Evolutionary conservation across 1,140 invertebrate genomes (phyloP).

Genomic region (Cotesia typhae): DNA sequence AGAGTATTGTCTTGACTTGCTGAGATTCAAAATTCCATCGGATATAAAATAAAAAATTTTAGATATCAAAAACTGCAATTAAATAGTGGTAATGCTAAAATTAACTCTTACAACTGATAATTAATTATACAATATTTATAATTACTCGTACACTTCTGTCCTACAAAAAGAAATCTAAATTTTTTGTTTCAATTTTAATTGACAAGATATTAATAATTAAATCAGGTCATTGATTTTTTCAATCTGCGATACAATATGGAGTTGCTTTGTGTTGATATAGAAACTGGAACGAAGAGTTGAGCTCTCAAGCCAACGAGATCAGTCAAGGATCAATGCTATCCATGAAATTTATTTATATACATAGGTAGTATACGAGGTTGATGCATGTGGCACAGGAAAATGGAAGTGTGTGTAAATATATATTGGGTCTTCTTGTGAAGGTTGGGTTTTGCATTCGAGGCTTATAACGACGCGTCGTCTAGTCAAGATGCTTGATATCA

Average conservation of each 20-base stretch:
- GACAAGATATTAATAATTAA: neutral
- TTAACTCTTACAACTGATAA: too few species aligned
- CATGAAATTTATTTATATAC: neutral
- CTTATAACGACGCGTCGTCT: slow-evolving; percentile 12
- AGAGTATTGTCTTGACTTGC: too few species aligned
- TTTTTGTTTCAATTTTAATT: neutral
- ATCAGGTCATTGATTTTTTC: slow-evolving; percentile 5
- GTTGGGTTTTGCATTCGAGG: slow-evolving; percentile 1
- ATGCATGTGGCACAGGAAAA: neutral
- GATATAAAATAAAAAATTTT: too few species aligned
- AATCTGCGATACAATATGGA: neutral
- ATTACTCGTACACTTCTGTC: too few species aligned
- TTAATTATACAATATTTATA: too few species aligned
- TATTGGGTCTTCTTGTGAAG: neutral
- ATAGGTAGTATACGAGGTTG: neutral
- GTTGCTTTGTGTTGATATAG: neutral
- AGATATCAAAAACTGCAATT: too few species aligned
- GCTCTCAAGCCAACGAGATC: neutral
- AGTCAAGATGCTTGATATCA: slow-evolving; percentile 16
- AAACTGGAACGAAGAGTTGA: neutral
- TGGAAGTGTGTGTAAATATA: neutral
- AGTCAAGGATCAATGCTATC: neutral
- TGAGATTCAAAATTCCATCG: too few species aligned
- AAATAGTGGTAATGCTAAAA: too few species aligned
- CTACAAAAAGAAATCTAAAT: neutral